Percentiles rank a stretch among this genome's conserved stretches.
Evolutionary conservation across 2,797 vertebrate species (phyloP).

Genomic region (Sebastes diploproa): DNA sequence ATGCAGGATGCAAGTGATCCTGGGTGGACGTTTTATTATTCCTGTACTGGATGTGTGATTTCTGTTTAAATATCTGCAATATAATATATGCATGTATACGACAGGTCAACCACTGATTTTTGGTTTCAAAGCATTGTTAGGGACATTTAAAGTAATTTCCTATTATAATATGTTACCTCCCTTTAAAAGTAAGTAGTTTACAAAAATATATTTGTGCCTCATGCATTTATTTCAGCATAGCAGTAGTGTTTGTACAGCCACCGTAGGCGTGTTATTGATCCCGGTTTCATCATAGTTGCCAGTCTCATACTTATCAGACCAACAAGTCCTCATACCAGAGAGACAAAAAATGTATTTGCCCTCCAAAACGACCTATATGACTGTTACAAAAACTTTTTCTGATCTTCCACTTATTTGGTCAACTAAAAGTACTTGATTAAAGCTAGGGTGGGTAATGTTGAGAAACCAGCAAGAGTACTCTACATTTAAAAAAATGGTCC

Average conservation of each 20-base stretch:
- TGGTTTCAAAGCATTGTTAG: background rate
- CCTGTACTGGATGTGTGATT: background rate
- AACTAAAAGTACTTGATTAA: background rate
- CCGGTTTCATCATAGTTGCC: background rate
- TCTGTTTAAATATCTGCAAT: background rate
- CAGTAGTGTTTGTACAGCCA: no score
- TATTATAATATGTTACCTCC: background rate
- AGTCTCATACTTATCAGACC: background rate
- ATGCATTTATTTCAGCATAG: background rate
- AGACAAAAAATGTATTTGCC: background rate
- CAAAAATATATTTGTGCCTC: background rate
- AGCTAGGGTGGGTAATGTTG: accelerated
- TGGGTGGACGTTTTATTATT: background rate
- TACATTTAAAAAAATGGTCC: no score
- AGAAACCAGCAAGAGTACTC: no score
- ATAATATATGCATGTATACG: background rate
- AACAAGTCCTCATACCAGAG: background rate
- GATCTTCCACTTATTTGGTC: background rate
- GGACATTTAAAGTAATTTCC: background rate
- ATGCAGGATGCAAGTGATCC: background rate
- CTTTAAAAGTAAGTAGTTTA: background rate
- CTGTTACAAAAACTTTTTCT: background rate
- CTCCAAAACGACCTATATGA: background rate
- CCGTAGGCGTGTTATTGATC: background rate
- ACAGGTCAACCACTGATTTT: background rate